A percentile compares a stretch with the other conserved stretches of the same genome.
These are phyloP conservation scores for Halcyon senegalensis DNA, from an alignment of 2,113 vertebrate species.

Conservation along the genomic window DNA sequence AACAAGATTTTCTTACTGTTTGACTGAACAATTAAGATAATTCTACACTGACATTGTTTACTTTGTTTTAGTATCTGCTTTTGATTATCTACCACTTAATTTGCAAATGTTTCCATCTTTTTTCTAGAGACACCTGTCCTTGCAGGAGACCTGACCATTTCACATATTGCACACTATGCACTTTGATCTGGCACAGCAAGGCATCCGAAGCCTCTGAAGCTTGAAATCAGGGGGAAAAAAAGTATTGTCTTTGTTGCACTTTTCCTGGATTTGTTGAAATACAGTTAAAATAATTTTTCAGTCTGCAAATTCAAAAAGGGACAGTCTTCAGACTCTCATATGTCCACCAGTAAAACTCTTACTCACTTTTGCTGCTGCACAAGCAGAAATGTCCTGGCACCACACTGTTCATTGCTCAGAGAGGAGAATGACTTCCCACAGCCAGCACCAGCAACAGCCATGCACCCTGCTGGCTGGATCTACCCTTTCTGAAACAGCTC, in stretches of 20 bases:
- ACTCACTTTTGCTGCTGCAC: background rate
- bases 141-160: rapidly evolving
- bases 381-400: background rate
- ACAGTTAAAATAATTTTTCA: background rate
- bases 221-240: background rate
- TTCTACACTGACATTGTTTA: background rate
- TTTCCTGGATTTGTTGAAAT: background rate
- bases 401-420: background rate
- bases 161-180: rapidly evolving
- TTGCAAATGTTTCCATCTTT: background rate
- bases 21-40: background rate
- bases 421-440: background rate
- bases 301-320: background rate
- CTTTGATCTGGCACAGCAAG: background rate
- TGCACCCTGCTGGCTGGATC: background rate
- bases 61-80: background rate
- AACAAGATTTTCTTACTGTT: background rate
- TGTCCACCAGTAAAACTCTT: background rate
- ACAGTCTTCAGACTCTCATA: background rate
- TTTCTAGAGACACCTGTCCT: background rate
- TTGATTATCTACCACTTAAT: background rate
- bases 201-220: background rate
- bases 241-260: background rate
- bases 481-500: background rate
- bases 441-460: background rate